Evolutionary conservation across 2,797 vertebrate species (phyloP).

Genomic region (Antrozous pallidus): DNA sequence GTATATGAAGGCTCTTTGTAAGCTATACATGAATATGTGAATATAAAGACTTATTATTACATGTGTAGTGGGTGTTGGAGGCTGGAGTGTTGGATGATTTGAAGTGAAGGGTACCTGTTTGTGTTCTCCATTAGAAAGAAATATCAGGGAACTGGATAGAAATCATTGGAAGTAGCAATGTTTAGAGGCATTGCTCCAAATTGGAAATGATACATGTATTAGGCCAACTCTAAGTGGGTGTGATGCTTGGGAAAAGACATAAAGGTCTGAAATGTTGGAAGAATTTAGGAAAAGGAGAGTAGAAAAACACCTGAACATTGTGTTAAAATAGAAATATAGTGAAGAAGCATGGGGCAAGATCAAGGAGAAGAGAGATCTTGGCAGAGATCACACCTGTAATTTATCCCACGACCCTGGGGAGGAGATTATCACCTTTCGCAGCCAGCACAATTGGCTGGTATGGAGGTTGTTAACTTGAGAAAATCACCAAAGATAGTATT

Average conservation of each 20-base stretch:
- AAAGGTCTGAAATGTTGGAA: neutral
- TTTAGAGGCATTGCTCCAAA: neutral
- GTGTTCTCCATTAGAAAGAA: neutral
- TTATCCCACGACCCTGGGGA: conserved; percentile 68
- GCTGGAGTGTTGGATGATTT: neutral
- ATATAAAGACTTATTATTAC: conserved; percentile 1
- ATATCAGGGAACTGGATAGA: neutral
- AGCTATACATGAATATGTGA: neutral
- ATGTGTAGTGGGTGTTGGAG: neutral
- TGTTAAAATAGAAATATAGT: conserved; percentile 17
- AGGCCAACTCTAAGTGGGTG: neutral
- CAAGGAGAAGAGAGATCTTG: conserved; percentile 63
- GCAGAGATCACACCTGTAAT: conserved; percentile 60
- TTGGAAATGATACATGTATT: neutral
- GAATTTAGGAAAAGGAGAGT: neutral
- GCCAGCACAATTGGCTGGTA: conserved; percentile 46
- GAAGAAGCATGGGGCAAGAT: conserved; percentile 30
- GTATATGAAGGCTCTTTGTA: neutral
- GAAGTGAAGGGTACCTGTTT: neutral
- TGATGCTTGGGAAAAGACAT: neutral
- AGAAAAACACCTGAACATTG: conserved; percentile 42
- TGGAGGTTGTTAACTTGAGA: conserved; percentile 74
- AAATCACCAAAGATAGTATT: conserved; percentile 72
- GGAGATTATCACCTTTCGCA: conserved; percentile 66
- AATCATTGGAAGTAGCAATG: neutral